These are phyloP conservation scores for Rhimphoctona megacephalus DNA, from an alignment of 2,888 invertebrate genomes.

Conservation along the genomic window DNA sequence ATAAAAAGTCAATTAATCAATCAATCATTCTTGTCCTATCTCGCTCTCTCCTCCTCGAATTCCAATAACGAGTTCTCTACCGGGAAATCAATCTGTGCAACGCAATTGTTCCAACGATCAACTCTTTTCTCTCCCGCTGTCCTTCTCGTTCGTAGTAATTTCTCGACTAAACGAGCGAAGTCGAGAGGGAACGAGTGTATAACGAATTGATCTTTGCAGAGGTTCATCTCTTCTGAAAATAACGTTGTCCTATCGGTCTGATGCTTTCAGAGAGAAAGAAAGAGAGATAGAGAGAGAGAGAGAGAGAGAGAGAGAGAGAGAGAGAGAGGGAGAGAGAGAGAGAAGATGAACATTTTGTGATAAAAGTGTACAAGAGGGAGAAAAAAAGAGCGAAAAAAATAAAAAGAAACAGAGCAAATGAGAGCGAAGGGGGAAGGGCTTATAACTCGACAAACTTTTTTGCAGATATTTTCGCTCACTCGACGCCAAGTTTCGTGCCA, in stretches of 20 bases:
- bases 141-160: slow-evolving; percentile 26
- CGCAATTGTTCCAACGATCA: slow-evolving; percentile 31
- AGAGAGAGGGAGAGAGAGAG: slow-evolving; percentile 6
- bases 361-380: background rate
- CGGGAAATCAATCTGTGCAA: slow-evolving; percentile 54
- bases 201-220: slow-evolving; percentile 45
- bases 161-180: slow-evolving; percentile 51
- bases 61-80: slow-evolving; percentile 43
- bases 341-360: slow-evolving; percentile 8
- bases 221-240: slow-evolving; percentile 18
- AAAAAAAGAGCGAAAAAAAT: background rate
- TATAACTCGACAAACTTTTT: slow-evolving; percentile 67
- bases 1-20: slow-evolving; percentile 58
- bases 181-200: slow-evolving; percentile 24
- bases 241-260: slow-evolving; percentile 26
- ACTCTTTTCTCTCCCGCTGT: slow-evolving; percentile 13
- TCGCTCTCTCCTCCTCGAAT: slow-evolving; percentile 22
- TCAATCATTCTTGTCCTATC: slow-evolving; percentile 30
- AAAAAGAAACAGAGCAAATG: slow-evolving; percentile 6
- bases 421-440: background rate
- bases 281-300: slow-evolving; percentile 1
- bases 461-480: slow-evolving; percentile 65
- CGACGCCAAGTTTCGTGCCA: slow-evolving; percentile 70
- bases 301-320: slow-evolving; percentile 11
- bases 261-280: slow-evolving; percentile 1